Conservation (phyloP, 2,113 vertebrate species). For the Vimba vimba region DNA sequence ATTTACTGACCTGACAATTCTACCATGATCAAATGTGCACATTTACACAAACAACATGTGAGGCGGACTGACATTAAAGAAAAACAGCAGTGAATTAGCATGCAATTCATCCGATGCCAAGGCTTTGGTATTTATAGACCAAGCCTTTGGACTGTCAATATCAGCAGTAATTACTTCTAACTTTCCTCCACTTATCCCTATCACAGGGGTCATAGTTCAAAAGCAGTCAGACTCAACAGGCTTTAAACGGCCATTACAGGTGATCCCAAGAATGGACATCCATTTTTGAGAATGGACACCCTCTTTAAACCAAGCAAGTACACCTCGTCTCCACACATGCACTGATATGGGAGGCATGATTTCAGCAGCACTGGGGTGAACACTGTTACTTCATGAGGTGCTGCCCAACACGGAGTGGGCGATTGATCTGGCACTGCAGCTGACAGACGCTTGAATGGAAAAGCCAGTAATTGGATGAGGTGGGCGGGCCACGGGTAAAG, state of each 20-base stretch:
- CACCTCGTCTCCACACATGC: not conserved
- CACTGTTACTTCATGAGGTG: not conserved
- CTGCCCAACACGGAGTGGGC: not conserved
- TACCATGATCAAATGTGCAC: not conserved
- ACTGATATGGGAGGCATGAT: not conserved
- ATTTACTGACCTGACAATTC: not conserved
- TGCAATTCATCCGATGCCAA: not conserved
- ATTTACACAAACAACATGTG: too few relatives aligned
- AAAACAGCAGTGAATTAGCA: not conserved
- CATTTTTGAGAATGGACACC: not conserved
- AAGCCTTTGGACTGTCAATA: conserved; percentile 10
- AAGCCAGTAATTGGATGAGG: conserved; percentile 91
- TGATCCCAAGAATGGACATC: not conserved
- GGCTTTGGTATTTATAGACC: conserved; percentile 27
- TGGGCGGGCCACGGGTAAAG: conserved; percentile 80
- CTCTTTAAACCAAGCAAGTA: conserved; percentile 34
- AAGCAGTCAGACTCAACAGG: conserved; percentile 25
- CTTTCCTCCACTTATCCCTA: conserved; percentile 51
- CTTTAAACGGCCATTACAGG: conserved; percentile 22
- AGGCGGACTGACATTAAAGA: not conserved
- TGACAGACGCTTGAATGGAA: conserved; percentile 84
- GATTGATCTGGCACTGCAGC: conserved; percentile 54
- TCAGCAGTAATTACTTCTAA: conserved; percentile 37
- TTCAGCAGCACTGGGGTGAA: not conserved
- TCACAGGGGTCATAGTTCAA: conserved; percentile 42